phyloP scores from a whole-genome alignment of 2,888 invertebrate genomes.

The Agrypnus murinus region DNA sequence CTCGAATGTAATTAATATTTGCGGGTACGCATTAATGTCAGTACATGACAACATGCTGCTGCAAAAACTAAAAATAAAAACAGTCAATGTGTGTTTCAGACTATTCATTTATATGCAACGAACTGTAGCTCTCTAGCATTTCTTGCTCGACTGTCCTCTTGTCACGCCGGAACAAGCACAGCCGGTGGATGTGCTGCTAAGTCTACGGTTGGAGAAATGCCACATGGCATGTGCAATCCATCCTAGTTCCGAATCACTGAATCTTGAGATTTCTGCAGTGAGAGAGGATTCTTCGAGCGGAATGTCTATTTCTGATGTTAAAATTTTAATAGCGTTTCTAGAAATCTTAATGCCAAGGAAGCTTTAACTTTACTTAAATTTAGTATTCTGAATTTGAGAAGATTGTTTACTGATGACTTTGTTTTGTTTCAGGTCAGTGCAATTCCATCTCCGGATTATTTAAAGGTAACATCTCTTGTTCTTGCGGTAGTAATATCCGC shows the following conservation, averaged over 20 bases:
- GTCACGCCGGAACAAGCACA: conserved; percentile 46
- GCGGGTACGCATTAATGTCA: conserved; percentile 26
- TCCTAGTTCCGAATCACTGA: conserved; percentile 49
- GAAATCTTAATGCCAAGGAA: conserved; percentile 6
- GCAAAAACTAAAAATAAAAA: conserved; percentile 35
- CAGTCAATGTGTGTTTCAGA: conserved; percentile 12
- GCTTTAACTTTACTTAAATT: background rate
- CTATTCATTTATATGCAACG: conserved; percentile 32
- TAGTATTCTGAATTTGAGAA: too few relatives aligned
- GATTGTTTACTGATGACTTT: background rate
- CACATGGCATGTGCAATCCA: conserved; percentile 50
- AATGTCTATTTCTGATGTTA: conserved; percentile 42
- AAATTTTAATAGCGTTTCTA: conserved; percentile 45
- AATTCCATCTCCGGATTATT: background rate
- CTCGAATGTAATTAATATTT: conserved; percentile 22
- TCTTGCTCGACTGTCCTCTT: conserved; percentile 45
- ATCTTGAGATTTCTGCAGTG: conserved; percentile 43
- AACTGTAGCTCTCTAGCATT: conserved; percentile 19
- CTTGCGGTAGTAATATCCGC: conserved; percentile 28
- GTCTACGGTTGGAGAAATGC: conserved; percentile 48
- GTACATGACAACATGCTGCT: background rate
- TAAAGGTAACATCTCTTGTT: background rate
- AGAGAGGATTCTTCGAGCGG: conserved; percentile 31
- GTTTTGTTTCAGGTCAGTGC: conserved; percentile 25
- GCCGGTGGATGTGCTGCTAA: conserved; percentile 35